Evolutionary conservation across 1,140 invertebrate species (phyloP), one percentile per base, ranked within the genome.

Genomic region (Cydia strobilella): DNA sequence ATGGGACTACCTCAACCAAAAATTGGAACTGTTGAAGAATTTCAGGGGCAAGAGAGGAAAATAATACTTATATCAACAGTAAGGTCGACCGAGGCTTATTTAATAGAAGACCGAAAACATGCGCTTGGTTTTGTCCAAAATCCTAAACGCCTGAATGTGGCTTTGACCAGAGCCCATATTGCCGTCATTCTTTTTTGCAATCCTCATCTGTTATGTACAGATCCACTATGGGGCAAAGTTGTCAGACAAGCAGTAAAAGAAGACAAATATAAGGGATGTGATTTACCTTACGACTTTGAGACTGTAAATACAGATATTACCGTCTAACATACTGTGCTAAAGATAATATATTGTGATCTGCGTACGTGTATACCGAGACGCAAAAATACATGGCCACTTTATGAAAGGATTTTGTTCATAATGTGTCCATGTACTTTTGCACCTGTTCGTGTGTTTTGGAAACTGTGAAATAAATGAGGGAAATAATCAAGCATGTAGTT

Each of bases 21-120:
- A 94, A 94, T 99, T 51, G 98, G 98, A 0, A 97, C 97, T 7
- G 97, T 99, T 1, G 98, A 99, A 94, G 98, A 99, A 87, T 99
- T 99, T 88, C 98, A 99, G 93, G 98, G 98, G 6, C 96, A 98
- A 93, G 98, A 99, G 90, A 94, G 96, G 73, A 95, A 96, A 65
- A 94, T 97, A 2, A 97, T 99, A 48, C 95, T 99, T 1, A 93
- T 99, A 59, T 97, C 97, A 3, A 96, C 97, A 0, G 98, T 99
- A 1, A 94, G 97, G 75, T 95, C 96, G 0, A 87, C 92, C 12
- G 90, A 93, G 3, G 76, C 89, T 59, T 69, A 84, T 18, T 35
- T 93, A 25, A 18, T 88, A 0, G 81, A 92, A 1, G 96, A 97
- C 82, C 73, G 94, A 3, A 94, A 92, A 77, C 93, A 95, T 79